Evolutionary conservation across 2,888 invertebrate species (phyloP), one percentile per base, ranked within the genome.

Genomic region (Dicyrtomina minuta): DNA sequence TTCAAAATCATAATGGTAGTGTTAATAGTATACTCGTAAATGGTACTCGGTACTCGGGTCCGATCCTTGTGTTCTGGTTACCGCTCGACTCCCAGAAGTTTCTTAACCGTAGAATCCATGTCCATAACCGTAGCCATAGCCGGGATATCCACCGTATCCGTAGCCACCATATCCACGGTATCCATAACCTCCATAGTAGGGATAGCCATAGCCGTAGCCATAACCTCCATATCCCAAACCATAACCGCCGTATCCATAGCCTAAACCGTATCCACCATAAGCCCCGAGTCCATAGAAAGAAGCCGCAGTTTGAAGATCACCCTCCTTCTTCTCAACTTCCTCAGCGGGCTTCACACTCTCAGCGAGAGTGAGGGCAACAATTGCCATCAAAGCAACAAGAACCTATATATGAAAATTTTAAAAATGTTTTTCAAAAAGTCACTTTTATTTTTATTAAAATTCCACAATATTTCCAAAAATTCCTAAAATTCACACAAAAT

Each of bases 271-370:
- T 4, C 59, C 39, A 55, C 58, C 33, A n/a, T 56, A 56, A 26
- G 58, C 72, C 15, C 74, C 75, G 15, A 66, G 68, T 2, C 74
- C 74, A n/a, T 73, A 73, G 49, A 70, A 73, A 58, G 74, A 76
- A 43, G 66, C 70, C 58, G 77, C 77, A 64, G 78, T 76, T 71
- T 78, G 72, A 33, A 78, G 75, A 66, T 77, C 76, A 24, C 70
- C 71, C 44, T 58, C 64, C 68, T 76, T 78, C 68, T 76, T 72
- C 27, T 68, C 70, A 20, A 65, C 73, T 13, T 17, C 46, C 65
- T 10, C 53, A 8, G 33, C 64, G 58, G 69, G 62, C 26, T 70
- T 61, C 12, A 69, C 75, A 22, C 46, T 55, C 58, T 72, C 43
- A 17, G 65, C 70, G 2, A 44, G 46, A 53, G 66, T 72, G 51